A percentile compares a stretch with the other conserved stretches of the same genome.
These are phyloP conservation scores for Naja naja DNA, from an alignment of 2,113 vertebrate species.

Conservation along the genomic window DNA sequence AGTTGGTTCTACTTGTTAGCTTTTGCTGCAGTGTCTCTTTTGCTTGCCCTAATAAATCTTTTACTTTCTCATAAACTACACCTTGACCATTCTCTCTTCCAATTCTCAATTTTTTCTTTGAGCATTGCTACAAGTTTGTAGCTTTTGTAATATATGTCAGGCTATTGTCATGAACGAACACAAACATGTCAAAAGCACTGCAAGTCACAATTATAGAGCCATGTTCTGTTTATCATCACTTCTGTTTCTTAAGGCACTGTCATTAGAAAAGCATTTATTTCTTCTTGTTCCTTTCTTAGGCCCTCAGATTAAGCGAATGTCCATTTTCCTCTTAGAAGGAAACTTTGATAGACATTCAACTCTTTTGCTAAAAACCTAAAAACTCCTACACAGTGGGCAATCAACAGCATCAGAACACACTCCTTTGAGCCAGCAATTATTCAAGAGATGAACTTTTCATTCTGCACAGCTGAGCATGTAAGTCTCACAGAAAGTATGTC, in stretches of 20 bases:
- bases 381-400: background rate
- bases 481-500: background rate
- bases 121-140: background rate
- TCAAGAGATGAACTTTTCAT: background rate
- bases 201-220: background rate
- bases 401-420: background rate
- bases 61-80: background rate
- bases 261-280: background rate
- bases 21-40: background rate
- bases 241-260: background rate
- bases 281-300: background rate
- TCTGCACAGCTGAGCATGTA: background rate
- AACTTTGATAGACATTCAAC: background rate
- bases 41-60: background rate
- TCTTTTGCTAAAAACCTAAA: background rate
- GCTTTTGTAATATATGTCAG: background rate
- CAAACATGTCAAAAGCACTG: background rate
- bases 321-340: background rate
- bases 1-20: background rate
- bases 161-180: background rate
- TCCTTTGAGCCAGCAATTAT: background rate
- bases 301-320: background rate
- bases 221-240: background rate
- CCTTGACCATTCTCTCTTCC: background rate
- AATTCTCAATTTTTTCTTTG: background rate